phyloP scores from a whole-genome alignment of 2,888 invertebrate species.

The Uropetala carovei region DNA sequence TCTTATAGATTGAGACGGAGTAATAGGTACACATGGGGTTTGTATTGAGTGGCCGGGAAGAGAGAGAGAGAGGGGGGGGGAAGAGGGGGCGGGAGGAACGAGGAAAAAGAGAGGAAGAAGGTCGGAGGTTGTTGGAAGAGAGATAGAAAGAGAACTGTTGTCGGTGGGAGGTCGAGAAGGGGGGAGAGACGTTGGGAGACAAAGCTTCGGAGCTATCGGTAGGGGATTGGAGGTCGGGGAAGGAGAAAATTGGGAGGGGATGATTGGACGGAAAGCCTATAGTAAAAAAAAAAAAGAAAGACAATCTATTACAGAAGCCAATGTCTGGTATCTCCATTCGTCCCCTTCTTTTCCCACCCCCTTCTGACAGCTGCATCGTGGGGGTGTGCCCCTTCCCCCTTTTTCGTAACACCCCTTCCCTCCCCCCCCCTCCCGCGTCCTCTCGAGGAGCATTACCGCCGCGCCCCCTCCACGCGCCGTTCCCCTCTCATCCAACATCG shows the following conservation, averaged over 20 bases:
- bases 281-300: slow-evolving; percentile 12
- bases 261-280: slow-evolving; percentile 35
- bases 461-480: neutral
- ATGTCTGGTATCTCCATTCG: slow-evolving; percentile 4
- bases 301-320: slow-evolving; percentile 37
- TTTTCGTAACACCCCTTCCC: neutral
- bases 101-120: neutral
- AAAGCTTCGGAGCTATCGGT: slow-evolving; percentile 21
- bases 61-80: no score
- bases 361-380: slow-evolving; percentile 26
- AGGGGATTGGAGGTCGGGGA: slow-evolving; percentile 17
- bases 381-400: neutral
- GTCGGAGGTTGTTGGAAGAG: neutral
- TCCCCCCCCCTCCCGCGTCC: neutral
- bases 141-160: neutral
- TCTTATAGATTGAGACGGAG: slow-evolving; percentile 12
- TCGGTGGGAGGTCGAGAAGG: neutral
- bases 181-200: neutral
- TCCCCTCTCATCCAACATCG: neutral
- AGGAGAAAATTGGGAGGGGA: slow-evolving; percentile 19
- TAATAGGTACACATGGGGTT: slow-evolving; percentile 19
- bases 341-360: neutral
- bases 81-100: neutral
- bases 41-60: neutral
- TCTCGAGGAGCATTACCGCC: neutral